These are phyloP conservation scores for Peromyscus californicus DNA, from an alignment of 2,113 vertebrate species.

Conservation along the genomic window DNA sequence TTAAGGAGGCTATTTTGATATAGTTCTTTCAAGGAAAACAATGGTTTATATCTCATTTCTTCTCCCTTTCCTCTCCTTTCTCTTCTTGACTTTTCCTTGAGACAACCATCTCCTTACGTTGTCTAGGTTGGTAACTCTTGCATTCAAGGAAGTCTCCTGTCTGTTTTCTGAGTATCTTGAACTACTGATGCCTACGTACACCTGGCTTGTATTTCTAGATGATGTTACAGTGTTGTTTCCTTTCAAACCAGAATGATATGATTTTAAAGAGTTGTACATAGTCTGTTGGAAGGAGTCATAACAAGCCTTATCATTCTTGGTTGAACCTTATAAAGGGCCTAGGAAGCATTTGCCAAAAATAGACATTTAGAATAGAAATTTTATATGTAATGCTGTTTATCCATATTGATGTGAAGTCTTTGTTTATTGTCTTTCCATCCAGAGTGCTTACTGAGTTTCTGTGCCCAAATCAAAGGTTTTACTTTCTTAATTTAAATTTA, in stretches of 20 bases:
- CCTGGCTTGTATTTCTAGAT: background rate
- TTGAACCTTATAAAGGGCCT: background rate
- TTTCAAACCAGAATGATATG: background rate
- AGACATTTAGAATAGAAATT: conserved; percentile 41
- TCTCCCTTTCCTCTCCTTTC: background rate
- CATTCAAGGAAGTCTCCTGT: background rate
- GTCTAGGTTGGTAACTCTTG: background rate
- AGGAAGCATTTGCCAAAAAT: conserved; percentile 35
- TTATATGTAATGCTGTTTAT: conserved; percentile 23
- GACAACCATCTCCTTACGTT: background rate
- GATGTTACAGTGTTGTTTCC: conserved; percentile 20
- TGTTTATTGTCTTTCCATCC: background rate
- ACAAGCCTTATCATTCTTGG: background rate
- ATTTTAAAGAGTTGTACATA: background rate
- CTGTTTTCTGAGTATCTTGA: background rate
- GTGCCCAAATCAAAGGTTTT: conserved; percentile 28
- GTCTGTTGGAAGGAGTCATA: background rate
- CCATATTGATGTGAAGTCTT: conserved; percentile 26
- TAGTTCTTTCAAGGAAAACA: background rate
- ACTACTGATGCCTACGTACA: background rate
- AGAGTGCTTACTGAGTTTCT: conserved; percentile 41
- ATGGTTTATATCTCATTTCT: background rate
- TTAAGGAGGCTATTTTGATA: background rate
- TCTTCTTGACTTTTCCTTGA: no score
- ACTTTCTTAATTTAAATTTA: background rate